Base-by-base conservation (phyloP, 2,113 vertebrate species). In the Ceratotherium simum region DNA sequence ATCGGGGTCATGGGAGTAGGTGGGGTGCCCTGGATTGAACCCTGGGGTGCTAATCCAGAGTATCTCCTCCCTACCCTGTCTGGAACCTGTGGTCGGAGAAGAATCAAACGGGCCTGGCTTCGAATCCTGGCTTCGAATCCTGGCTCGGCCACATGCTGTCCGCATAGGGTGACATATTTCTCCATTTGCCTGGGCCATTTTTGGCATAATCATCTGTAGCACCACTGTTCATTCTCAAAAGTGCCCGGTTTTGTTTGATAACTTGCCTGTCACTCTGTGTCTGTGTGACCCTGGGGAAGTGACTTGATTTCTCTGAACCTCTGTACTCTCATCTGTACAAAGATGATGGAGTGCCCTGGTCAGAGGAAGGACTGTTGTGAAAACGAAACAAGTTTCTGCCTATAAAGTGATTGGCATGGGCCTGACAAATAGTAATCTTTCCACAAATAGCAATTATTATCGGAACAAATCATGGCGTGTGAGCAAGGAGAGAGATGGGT, bases 211-310 rank as follows among this genome's bases (percentile, higher is more conserved):
- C 36, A 18, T 58, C 42, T 17, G 39, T 3, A 27, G 23, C 11
- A 46, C 5, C 14, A 2, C 13, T 58, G 67, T 75, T 70, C 36
- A 20, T 27, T 51, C 67, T 46, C 82, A 54, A 10, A 91, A 72
- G 33, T 62, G 11, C 60, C 70, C 54, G 0, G 0, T 64, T 56
- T 65, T 23, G 54, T 64, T 85, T 46, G 9, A 36, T 70, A 58
- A 76, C 20, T 60, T 65, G 11, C 54, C 16, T 2, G 69, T 86
- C 86, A 51, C 25, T 9, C 29, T n/a, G 14, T 48, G 42, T 29
- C 93, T 51, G 42, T 79, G 64, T 85, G 72, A 91, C 90, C 60
- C 72, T 73, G 60, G 92, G 56, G 54, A 84, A 62, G 51, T 25
- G 56, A 64, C 33, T 64, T n/a, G n/a, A 64, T 46, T 29, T 88